Percentiles rank a stretch among this genome's conserved stretches.
Conservation (phyloP, 2,113 vertebrate genomes). For the Bubalus kerabau region DNA sequence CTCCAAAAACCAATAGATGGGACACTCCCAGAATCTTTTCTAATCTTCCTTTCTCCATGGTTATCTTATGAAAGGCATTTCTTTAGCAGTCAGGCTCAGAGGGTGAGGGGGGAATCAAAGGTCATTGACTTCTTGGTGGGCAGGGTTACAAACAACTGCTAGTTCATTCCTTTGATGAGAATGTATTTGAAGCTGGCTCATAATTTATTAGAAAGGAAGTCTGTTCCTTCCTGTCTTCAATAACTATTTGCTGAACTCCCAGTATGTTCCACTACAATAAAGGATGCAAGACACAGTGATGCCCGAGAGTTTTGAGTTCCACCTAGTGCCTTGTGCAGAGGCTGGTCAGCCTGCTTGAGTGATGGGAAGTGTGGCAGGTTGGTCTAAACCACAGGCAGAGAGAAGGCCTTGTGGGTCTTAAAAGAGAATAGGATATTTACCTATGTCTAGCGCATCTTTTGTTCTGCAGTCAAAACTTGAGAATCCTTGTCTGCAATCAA, state of each 20-base stretch:
- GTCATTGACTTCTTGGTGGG: not conserved
- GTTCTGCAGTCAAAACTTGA: not conserved
- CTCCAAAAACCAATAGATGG: not conserved
- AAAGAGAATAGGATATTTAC: not conserved
- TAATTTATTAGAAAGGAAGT: not conserved
- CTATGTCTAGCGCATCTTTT: accelerated
- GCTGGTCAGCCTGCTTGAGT: not conserved
- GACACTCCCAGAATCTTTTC: not conserved
- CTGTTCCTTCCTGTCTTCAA: not conserved
- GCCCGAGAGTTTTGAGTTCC: not conserved
- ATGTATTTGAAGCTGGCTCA: not conserved
- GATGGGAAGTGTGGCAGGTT: accelerated
- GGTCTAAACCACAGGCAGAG: not conserved
- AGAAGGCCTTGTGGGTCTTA: not conserved
- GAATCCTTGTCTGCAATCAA: not conserved
- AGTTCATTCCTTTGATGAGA: not conserved
- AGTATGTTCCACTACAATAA: not conserved
- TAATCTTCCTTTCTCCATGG: not conserved
- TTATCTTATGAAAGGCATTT: not conserved
- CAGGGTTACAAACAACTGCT: not conserved
- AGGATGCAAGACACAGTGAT: not conserved
- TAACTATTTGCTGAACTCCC: not conserved
- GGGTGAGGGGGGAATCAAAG: not conserved
- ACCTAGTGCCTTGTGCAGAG: not conserved
- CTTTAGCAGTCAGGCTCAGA: not conserved